These are phyloP conservation scores for Gymnoscopelus microlampas DNA, from an alignment of 2,797 vertebrate species.

Conservation along the genomic window DNA sequence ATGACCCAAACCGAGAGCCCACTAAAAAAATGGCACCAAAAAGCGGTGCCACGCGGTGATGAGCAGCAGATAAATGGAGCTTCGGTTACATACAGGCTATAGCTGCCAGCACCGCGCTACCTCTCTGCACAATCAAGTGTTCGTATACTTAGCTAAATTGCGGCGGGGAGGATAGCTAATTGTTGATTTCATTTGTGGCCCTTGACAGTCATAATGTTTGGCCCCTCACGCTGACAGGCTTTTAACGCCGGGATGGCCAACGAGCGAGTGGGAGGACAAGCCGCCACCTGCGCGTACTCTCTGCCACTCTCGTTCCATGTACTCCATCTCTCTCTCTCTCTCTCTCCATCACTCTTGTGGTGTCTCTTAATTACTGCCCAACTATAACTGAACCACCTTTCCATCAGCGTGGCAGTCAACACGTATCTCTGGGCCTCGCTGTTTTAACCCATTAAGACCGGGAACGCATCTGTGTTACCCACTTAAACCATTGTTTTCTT, in stretches of 20 bases:
- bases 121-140: slow-evolving; percentile 14
- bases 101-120: slow-evolving; percentile 10
- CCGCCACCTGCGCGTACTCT: slow-evolving; percentile 26
- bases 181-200: slow-evolving; percentile 58
- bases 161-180: slow-evolving; percentile 32
- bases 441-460: too few species aligned
- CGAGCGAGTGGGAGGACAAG: slow-evolving; percentile 49
- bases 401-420: not conserved
- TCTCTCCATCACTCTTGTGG: slow-evolving; percentile 16
- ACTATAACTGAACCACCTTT: not conserved
- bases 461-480: too few species aligned
- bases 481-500: too few species aligned
- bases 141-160: slow-evolving; percentile 35
- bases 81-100: not conserved
- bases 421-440: not conserved
- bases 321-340: slow-evolving; percentile 22
- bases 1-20: not conserved
- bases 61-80: slow-evolving; percentile 1
- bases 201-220: slow-evolving; percentile 56
- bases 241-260: slow-evolving; percentile 44
- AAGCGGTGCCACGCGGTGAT: not conserved
- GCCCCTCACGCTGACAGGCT: slow-evolving; percentile 50
- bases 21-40: not conserved
- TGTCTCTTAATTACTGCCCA: too few species aligned
- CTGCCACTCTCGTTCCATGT: slow-evolving; percentile 25